These are phyloP conservation scores for Phrynocephalus guinanensis DNA, from an alignment of 2,797 vertebrate genomes.

Conservation along the genomic window DNA sequence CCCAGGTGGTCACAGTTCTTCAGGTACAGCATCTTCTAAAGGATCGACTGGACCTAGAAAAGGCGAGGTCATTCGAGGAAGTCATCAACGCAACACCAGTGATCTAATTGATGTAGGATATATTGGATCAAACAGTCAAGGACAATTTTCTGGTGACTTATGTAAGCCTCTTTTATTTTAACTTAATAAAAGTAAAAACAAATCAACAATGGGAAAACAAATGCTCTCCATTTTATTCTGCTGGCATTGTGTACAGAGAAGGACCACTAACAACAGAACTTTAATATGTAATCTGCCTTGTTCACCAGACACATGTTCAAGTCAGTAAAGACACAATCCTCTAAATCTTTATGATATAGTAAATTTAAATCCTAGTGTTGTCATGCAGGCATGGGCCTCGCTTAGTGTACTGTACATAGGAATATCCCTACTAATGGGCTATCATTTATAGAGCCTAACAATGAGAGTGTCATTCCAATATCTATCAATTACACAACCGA, in stretches of 20 bases:
- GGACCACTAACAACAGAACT: background rate
- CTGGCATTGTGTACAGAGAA: background rate
- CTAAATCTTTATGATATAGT: background rate
- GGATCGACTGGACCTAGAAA: constrained; percentile 97
- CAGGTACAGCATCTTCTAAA: constrained; percentile 97
- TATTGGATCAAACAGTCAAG: constrained; percentile 91
- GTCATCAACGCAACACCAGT: constrained; percentile 89
- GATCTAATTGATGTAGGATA: constrained; percentile 92
- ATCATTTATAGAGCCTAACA: background rate
- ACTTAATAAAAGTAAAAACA: constrained; percentile 32
- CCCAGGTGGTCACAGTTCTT: constrained; percentile 95
- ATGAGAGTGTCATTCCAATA: background rate
- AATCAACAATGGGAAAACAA: background rate
- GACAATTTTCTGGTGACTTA: constrained; percentile 96
- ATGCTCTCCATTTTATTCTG: constrained; percentile 30
- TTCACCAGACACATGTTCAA: background rate
- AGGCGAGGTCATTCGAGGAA: constrained; percentile 87
- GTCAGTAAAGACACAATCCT: background rate
- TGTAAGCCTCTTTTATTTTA: constrained; percentile 83
- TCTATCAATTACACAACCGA: background rate
- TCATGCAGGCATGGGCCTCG: background rate
- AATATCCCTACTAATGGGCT: background rate
- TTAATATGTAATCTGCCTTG: background rate
- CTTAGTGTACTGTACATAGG: background rate
- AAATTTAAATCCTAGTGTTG: background rate